Base-by-base conservation (phyloP, 2,888 invertebrate species). In the Catocala fraxini region DNA sequence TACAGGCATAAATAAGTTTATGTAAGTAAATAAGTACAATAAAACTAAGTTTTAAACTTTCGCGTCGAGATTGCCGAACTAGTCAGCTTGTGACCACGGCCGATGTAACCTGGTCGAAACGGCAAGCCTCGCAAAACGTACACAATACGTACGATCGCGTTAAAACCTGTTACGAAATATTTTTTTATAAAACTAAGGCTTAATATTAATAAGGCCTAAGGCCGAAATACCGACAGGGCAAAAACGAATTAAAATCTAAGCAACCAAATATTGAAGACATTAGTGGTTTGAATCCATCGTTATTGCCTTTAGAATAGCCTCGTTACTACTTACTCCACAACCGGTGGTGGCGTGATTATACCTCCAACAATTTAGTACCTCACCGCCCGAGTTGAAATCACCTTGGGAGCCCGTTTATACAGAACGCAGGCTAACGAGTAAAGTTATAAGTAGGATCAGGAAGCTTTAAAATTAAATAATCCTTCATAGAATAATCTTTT, bases 391-490 rank as follows among this genome's bases (percentile, higher is more conserved):
- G 68, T 71, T 59, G 56, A 48, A 71, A 70, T 65, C 74, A 75
- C 72, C 71, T 75, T 70, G 80, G 80, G 71, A 67, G 70, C 65
- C 65, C 67, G 65, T 73, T 76, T 71, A 56, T 71, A 56, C 70
- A 65, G 65, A 69, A 68, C 62, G 65, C 46, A 43, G 60, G 68
- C 63, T 80, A 80, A 79, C 73, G 79, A 80, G 79, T 71, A 79
- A 80, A 79, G 80, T 79, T 79, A 63, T 78, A 75, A 75, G 77
- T 66, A 72, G 68, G 74, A 76, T 73, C 69, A 61, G n/a, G n/a
- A n/a, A 51, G 66, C 59, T 70, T 71, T 75, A 54, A 70, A 77
- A 71, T 77, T 70, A 69, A 71, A 75, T 69, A 77, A 75, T 69
- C 66, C 72, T 67, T 69, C 71, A 58, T 63, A 59, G 59, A 66